These are phyloP conservation scores for Phorcus lineatus DNA, from an alignment of 2,888 invertebrate species.

Conservation along the genomic window DNA sequence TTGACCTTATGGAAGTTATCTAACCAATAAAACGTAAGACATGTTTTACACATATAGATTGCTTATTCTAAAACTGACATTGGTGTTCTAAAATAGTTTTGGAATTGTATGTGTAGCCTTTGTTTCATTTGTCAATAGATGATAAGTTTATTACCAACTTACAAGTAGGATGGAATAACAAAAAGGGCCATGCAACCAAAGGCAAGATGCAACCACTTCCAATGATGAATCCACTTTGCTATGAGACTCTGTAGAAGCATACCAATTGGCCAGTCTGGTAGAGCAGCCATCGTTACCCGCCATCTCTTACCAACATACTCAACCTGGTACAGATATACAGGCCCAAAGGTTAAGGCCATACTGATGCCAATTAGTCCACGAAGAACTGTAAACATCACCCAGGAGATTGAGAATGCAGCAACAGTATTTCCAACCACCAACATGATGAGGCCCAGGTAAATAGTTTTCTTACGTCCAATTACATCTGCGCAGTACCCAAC, in stretches of 20 bases:
- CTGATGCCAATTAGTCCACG: neutral
- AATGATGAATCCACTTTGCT: neutral
- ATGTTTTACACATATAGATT: too few relatives aligned
- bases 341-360: neutral
- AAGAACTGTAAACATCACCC: neutral
- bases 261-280: neutral
- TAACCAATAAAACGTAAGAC: too few relatives aligned
- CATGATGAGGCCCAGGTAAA: neutral
- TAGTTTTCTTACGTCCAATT: slow-evolving; percentile 3
- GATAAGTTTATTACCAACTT: too few relatives aligned
- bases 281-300: neutral
- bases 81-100: too few relatives aligned
- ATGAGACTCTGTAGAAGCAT: neutral
- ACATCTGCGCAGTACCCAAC: slow-evolving; percentile 8
- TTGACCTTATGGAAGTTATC: too few relatives aligned
- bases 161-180: too few relatives aligned
- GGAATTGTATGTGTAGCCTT: too few relatives aligned
- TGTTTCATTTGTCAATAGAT: too few relatives aligned
- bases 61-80: too few relatives aligned
- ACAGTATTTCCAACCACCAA: neutral
- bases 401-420: neutral
- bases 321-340: neutral
- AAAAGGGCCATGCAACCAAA: neutral
- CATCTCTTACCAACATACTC: neutral
- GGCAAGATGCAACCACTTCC: neutral